Evolutionary conservation across 2,113 vertebrate genomes (phyloP).

Genomic region (Neopipo cinnamomea): DNA sequence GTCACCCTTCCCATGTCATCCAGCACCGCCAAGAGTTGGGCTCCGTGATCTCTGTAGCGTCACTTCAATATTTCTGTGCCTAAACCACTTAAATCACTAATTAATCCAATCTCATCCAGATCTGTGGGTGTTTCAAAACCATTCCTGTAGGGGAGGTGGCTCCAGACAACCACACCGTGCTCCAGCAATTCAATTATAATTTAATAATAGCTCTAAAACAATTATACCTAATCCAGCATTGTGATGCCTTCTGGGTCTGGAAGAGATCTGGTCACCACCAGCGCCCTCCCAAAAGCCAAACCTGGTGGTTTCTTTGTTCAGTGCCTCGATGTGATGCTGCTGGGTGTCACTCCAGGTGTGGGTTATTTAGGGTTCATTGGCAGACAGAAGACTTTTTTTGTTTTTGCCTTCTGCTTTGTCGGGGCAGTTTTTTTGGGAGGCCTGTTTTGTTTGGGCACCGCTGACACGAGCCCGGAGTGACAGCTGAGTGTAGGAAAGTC

Average conservation of each 20-base stretch:
- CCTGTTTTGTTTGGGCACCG: slow-evolving; percentile 8
- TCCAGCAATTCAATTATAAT: not conserved
- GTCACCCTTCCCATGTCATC: accelerated
- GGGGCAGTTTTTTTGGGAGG: not conserved
- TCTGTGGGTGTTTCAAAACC: not conserved
- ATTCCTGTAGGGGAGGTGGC: not conserved
- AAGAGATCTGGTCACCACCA: not conserved
- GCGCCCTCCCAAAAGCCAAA: not conserved
- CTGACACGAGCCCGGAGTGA: slow-evolving; percentile 55
- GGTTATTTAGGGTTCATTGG: slow-evolving; percentile 8
- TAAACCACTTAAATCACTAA: accelerated
- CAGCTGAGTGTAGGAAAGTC: slow-evolving; percentile 44
- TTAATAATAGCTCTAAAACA: not conserved
- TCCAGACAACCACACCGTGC: not conserved
- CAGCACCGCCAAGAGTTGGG: not conserved
- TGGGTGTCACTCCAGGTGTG: slow-evolving; percentile 37
- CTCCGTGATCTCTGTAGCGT: accelerated
- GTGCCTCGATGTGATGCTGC: not conserved
- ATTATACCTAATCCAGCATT: not conserved
- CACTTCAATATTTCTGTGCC: accelerated
- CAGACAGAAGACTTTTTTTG: not conserved
- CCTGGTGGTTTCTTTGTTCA: not conserved
- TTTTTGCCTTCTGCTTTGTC: not conserved
- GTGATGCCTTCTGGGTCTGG: not conserved
- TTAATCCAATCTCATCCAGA: not conserved